phyloP scores from a whole-genome alignment of 2,888 invertebrate species.

The Athalia circularis region DNA sequence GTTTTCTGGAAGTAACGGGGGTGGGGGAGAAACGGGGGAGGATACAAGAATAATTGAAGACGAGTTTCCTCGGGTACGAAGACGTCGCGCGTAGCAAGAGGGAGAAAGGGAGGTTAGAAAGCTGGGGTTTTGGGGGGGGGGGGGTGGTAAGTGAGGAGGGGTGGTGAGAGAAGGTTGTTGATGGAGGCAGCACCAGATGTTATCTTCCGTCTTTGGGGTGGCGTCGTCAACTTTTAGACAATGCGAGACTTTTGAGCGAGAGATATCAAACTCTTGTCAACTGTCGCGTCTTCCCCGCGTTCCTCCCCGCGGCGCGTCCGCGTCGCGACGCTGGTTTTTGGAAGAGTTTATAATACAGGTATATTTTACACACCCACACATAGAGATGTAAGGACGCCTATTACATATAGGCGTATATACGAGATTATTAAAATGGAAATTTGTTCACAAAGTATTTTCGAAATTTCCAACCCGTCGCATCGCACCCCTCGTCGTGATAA shows the following conservation, averaged over 20 bases:
- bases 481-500: background rate
- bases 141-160: slow-evolving; percentile 56
- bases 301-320: too few species aligned
- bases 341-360: too few species aligned
- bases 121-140: slow-evolving; percentile 51
- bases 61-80: slow-evolving; percentile 66
- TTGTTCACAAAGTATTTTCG: slow-evolving; percentile 32
- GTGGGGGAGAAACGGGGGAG: slow-evolving; percentile 50
- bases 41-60: slow-evolving; percentile 71
- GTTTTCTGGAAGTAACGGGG: background rate
- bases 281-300: slow-evolving; percentile 27
- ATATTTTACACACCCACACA: too few species aligned
- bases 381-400: too few species aligned
- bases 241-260: slow-evolving; percentile 70
- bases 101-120: too few species aligned
- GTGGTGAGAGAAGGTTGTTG: slow-evolving; percentile 63
- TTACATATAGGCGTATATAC: background rate
- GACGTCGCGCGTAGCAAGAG: slow-evolving; percentile 24
- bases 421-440: slow-evolving; percentile 43
- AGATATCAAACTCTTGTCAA: slow-evolving; percentile 43
- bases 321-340: background rate
- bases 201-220: slow-evolving; percentile 68
- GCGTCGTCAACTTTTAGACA: slow-evolving; percentile 71
- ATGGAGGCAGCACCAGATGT: slow-evolving; percentile 71
- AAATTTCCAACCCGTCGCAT: slow-evolving; percentile 65